These are phyloP conservation scores for Hestina assimilis DNA, from an alignment of 1,140 invertebrate species.

Conservation along the genomic window DNA sequence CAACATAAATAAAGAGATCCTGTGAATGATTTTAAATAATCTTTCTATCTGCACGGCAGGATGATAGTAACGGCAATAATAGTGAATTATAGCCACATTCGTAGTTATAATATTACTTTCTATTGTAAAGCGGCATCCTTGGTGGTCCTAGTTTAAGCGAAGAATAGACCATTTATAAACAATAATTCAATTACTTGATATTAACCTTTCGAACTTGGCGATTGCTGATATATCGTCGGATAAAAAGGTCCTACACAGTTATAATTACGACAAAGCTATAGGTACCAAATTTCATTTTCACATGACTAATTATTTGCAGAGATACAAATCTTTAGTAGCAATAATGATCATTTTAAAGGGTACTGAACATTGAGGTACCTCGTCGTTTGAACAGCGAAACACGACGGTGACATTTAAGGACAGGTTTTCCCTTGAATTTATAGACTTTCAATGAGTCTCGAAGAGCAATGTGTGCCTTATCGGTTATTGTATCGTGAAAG, in stretches of 20 bases:
- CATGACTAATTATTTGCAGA: neutral
- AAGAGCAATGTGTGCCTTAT: conserved; percentile 63
- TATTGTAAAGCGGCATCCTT: conserved; percentile 26
- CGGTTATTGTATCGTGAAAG: conserved; percentile 72
- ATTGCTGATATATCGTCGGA: conserved; percentile 7
- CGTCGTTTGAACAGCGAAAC: conserved; percentile 14
- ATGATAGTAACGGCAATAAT: conserved; percentile 11
- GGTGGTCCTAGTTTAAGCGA: conserved; percentile 36
- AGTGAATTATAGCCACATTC: conserved; percentile 16
- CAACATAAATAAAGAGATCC: conserved; percentile 5
- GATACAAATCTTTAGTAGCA: neutral
- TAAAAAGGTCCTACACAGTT: neutral
- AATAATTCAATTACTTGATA: conserved; percentile 47
- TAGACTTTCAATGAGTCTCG: conserved; percentile 40
- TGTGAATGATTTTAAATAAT: conserved; percentile 12
- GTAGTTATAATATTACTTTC: conserved; percentile 20
- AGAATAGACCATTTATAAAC: conserved; percentile 42
- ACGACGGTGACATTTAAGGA: conserved; percentile 39
- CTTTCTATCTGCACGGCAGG: conserved; percentile 11
- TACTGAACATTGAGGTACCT: neutral
- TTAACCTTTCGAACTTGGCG: conserved; percentile 36
- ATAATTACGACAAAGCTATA: neutral
- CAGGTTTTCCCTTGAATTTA: conserved; percentile 34
- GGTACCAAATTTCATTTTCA: neutral
- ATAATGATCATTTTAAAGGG: neutral